Evolutionary conservation across 2,797 vertebrate genomes (phyloP).

Genomic region (Macropus fuliginosus): DNA sequence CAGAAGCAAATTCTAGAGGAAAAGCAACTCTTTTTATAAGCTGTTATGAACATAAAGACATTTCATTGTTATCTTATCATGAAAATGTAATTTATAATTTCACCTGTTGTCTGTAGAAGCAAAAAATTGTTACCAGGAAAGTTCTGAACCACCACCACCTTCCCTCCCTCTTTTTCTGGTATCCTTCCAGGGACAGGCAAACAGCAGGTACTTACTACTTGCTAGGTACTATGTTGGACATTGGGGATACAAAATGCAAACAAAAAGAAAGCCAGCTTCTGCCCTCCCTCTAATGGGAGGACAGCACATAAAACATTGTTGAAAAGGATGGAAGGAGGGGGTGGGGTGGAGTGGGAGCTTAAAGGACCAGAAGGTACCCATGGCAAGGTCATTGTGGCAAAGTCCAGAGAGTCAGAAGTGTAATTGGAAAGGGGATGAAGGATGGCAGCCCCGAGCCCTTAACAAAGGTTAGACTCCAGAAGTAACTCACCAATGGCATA

Average conservation of each 20-base stretch:
- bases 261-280: neutral
- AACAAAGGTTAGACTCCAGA: neutral
- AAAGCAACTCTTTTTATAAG: neutral
- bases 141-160: slow-evolving; percentile 12
- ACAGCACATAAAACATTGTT: neutral
- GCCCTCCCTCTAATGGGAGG: neutral
- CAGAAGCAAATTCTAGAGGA: neutral
- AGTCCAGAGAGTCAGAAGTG: neutral
- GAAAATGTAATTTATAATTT: neutral
- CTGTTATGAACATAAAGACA: neutral
- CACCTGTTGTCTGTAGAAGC: neutral
- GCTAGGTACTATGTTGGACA: neutral
- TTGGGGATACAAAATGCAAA: neutral
- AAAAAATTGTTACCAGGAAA: slow-evolving; percentile 18
- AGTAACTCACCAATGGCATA: neutral
- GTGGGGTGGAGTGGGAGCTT: neutral
- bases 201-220: neutral
- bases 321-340: neutral
- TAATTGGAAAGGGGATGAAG: neutral
- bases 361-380: neutral
- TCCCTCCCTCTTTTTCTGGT: slow-evolving; percentile 11
- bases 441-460: neutral
- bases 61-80: neutral
- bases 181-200: slow-evolving; percentile 24
- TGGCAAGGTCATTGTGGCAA: neutral